phyloP scores from a whole-genome alignment of 2,113 vertebrate species.

The Aramus guarauna region DNA sequence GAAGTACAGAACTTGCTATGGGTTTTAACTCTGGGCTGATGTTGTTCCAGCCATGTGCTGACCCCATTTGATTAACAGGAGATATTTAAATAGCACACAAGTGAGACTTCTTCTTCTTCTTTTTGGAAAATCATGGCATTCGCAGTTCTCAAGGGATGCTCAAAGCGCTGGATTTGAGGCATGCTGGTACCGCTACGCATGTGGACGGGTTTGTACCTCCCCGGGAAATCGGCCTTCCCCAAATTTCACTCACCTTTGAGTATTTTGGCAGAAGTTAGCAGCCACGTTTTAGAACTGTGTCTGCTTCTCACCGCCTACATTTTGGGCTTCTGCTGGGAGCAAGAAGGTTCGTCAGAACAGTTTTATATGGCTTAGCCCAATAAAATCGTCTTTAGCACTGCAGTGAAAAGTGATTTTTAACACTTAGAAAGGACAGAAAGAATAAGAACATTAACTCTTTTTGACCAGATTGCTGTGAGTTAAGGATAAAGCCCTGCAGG shows the following conservation, averaged over 20 bases:
- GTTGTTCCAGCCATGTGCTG: background rate
- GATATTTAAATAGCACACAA: background rate
- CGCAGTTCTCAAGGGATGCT: background rate
- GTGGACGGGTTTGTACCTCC: background rate
- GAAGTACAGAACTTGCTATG: background rate
- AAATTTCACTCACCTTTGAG: background rate
- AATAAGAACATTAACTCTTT: background rate
- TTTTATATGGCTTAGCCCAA: background rate
- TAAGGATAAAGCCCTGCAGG: background rate
- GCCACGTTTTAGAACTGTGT: rapidly evolving
- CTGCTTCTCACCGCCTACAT: background rate
- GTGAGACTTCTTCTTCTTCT: background rate
- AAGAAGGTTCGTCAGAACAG: background rate
- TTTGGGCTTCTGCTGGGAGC: background rate
- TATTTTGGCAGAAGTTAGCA: background rate
- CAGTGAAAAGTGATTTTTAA: background rate
- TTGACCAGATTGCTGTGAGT: background rate
- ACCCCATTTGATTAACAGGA: background rate
- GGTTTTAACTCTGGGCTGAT: background rate
- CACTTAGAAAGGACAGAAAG: background rate
- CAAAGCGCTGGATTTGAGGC: background rate
- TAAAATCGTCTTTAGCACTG: background rate
- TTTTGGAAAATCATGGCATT: background rate
- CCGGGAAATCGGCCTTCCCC: rapidly evolving
- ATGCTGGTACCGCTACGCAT: rapidly evolving